Conservation (phyloP, 2,113 vertebrate species). For the Cromileptes altivelis region DNA sequence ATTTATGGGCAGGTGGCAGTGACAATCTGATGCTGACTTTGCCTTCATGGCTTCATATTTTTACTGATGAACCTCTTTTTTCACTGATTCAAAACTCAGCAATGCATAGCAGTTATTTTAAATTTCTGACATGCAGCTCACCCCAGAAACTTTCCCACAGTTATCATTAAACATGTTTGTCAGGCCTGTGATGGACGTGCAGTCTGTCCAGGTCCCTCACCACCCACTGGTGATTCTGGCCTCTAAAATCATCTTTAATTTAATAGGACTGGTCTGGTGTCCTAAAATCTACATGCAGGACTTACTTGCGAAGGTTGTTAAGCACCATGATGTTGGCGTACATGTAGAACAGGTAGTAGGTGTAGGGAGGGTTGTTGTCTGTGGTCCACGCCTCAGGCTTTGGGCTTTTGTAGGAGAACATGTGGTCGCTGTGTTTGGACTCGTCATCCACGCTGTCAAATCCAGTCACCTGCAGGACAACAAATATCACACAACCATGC, state of each 20-base stretch:
- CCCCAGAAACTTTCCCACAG: no score
- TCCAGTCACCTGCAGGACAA: slow-evolving; percentile 90
- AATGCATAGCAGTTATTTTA: not conserved
- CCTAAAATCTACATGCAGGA: not conserved
- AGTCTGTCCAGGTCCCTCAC: no score
- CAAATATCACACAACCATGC: not conserved
- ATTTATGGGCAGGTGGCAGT: no score
- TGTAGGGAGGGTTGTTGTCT: slow-evolving; percentile 96
- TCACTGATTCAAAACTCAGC: not conserved
- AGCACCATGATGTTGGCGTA: slow-evolving; percentile 99
- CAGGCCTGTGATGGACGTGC: no score
- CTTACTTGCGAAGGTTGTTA: slow-evolving; percentile 97
- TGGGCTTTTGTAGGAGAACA: slow-evolving; percentile 96
- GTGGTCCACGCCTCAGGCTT: slow-evolving; percentile 92
- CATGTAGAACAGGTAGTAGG: slow-evolving; percentile 98
- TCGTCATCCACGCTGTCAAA: slow-evolving; percentile 99
- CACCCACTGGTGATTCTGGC: no score
- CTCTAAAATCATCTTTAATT: no score
- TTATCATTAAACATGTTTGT: no score
- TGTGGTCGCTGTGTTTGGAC: slow-evolving; percentile 97
- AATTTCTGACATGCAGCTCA: not conserved
- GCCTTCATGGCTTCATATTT: no score
- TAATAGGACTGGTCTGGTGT: no score
- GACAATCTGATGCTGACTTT: no score
- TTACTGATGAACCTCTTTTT: no score